Evolutionary conservation across 2,888 invertebrate genomes (phyloP).

Genomic region (Sminthurinus aureus): DNA sequence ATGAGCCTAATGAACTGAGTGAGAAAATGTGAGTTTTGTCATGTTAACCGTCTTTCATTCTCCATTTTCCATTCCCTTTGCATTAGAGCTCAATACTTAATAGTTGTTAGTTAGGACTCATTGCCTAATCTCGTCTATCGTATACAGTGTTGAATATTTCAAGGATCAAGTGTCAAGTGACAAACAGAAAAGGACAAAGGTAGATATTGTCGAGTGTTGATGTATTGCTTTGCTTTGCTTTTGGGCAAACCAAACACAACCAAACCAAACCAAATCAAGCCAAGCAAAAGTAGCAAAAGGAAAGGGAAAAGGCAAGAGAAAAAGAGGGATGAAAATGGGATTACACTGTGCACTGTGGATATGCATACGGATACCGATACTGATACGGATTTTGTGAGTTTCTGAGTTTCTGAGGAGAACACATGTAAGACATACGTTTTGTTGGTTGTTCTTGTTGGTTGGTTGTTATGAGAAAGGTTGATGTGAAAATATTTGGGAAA

Average conservation of each 20-base stretch:
- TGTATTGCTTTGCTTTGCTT: not conserved
- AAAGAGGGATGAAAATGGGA: not conserved
- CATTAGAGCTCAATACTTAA: too few species aligned
- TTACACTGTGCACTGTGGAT: not conserved
- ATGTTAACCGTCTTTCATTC: too few species aligned
- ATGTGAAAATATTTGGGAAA: conserved; percentile 46
- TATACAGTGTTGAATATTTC: too few species aligned
- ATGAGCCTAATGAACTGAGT: too few species aligned
- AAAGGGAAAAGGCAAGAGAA: not conserved
- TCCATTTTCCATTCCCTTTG: too few species aligned
- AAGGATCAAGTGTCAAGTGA: not conserved
- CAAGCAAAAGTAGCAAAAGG: not conserved
- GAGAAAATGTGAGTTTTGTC: too few species aligned
- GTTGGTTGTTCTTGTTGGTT: too few species aligned
- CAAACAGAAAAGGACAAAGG: not conserved
- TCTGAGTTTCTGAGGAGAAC: conserved; percentile 1
- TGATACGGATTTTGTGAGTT: too few species aligned
- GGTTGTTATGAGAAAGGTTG: not conserved
- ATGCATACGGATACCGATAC: too few species aligned
- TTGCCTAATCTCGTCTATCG: too few species aligned
- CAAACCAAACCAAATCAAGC: not conserved
- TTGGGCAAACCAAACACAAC: not conserved
- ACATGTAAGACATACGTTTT: conserved; percentile 1
- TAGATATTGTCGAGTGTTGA: not conserved
- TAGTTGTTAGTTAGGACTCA: too few species aligned